These are phyloP conservation scores for Bembecia ichneumoniformis DNA, from an alignment of 2,888 invertebrate species.

Conservation along the genomic window DNA sequence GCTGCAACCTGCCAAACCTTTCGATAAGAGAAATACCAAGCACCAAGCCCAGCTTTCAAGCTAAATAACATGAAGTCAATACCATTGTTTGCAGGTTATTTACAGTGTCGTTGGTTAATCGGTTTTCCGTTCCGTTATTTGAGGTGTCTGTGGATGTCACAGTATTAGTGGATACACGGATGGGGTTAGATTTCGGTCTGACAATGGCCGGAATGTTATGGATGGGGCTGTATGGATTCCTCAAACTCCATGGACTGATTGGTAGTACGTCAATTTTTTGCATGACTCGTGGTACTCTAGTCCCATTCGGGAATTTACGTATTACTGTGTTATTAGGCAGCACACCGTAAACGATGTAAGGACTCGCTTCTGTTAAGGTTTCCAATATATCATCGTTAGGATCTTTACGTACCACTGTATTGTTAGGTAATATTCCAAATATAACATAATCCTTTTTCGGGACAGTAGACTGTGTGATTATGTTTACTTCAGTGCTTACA, in stretches of 20 bases:
- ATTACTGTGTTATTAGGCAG: constrained; percentile 85
- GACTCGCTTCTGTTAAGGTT: constrained; percentile 77
- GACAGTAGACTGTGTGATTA: constrained; percentile 30
- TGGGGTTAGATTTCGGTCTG: constrained; percentile 71
- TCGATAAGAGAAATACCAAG: constrained; percentile 31
- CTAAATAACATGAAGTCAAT: constrained; percentile 67
- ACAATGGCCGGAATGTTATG: constrained; percentile 71
- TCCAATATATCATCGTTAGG: constrained; percentile 78
- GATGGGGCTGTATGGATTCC: constrained; percentile 74
- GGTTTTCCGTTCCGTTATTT: constrained; percentile 73
- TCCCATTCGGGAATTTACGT: constrained; percentile 85
- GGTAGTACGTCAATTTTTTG: constrained; percentile 73
- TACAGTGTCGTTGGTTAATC: constrained; percentile 69
- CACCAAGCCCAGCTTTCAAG: constrained; percentile 62
- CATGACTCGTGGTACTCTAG: constrained; percentile 78
- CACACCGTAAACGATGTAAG: constrained; percentile 82
- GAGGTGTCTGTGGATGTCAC: constrained; percentile 69
- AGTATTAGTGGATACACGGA: constrained; percentile 78
- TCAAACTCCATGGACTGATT: constrained; percentile 73
- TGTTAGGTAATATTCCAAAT: constrained; percentile 83
- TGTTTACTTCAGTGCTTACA: constrained; percentile 26
- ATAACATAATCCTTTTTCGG: constrained; percentile 80
- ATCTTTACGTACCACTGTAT: constrained; percentile 83
- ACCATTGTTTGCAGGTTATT: constrained; percentile 70
- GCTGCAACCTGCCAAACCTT: constrained; percentile 17